Evolutionary conservation across 2,797 vertebrate species (phyloP).

Genomic region (Sebastes itinus): DNA sequence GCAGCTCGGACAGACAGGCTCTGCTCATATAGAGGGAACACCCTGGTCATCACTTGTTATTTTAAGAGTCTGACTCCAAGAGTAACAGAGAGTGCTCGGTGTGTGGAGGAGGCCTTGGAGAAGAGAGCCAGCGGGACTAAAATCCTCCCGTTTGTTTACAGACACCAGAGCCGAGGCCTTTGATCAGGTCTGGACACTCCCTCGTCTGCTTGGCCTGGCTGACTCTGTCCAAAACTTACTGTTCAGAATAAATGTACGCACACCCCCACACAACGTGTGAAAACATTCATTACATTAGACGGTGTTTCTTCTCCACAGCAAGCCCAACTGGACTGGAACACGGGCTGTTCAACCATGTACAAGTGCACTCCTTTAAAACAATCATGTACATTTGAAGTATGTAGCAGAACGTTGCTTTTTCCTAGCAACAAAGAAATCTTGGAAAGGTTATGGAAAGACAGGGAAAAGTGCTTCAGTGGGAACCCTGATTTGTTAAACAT

Average conservation of each 20-base stretch:
- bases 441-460: not conserved
- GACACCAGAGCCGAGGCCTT: slow-evolving; percentile 54
- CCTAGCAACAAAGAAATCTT: not conserved
- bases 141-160: slow-evolving; percentile 66
- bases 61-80: slow-evolving; percentile 61
- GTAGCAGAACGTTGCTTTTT: not conserved
- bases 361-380: not conserved
- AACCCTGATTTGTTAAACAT: not conserved
- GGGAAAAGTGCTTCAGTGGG: not conserved
- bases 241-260: slow-evolving; percentile 9
- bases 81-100: slow-evolving; percentile 55
- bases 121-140: slow-evolving; percentile 50
- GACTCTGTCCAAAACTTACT: slow-evolving; percentile 27
- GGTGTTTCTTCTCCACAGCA: not conserved
- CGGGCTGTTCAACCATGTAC: not conserved
- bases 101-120: slow-evolving; percentile 57
- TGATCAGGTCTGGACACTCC: slow-evolving; percentile 65
- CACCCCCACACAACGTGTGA: not conserved
- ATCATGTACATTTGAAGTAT: not conserved
- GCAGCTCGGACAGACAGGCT: slow-evolving; percentile 28
- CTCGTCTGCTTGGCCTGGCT: slow-evolving; percentile 24
- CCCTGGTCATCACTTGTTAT: slow-evolving; percentile 64
- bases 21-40: slow-evolving; percentile 51
- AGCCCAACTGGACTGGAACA: not conserved
- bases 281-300: slow-evolving; percentile 14